A percentile compares a stretch with the other conserved stretches of the same genome.
Conservation (phyloP, 2,888 invertebrate species). For the Drosophila robusta region DNA sequence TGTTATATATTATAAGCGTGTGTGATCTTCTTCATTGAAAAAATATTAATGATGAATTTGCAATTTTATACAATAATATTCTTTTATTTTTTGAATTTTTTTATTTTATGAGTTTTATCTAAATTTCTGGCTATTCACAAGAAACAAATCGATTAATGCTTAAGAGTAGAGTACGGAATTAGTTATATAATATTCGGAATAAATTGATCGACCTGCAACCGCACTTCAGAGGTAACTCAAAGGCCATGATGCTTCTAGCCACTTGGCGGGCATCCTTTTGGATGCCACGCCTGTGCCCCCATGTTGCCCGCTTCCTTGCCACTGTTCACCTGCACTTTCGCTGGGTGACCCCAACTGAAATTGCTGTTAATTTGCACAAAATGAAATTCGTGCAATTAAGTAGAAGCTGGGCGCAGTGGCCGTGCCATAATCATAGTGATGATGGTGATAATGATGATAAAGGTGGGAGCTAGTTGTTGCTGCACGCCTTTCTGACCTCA, state of each 20-base stretch:
- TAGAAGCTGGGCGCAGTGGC: slow-evolving; percentile 58
- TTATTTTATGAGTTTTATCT: too few species aligned
- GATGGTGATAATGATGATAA: slow-evolving; percentile 39
- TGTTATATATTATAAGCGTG: too few species aligned
- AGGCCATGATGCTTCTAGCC: slow-evolving; percentile 14
- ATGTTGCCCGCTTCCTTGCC: slow-evolving; percentile 7
- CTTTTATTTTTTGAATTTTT: too few species aligned
- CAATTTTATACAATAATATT: too few species aligned
- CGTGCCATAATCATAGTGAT: slow-evolving; percentile 38
- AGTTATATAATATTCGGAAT: neutral
- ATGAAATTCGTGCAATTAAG: slow-evolving; percentile 85
- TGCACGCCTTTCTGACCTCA: slow-evolving; percentile 39
- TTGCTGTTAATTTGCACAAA: slow-evolving; percentile 84
- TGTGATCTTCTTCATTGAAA: too few species aligned
- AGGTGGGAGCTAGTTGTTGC: slow-evolving; percentile 19
- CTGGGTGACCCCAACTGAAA: slow-evolving; percentile 69
- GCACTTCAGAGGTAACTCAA: slow-evolving; percentile 31
- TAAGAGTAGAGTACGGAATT: too few species aligned
- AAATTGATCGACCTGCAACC: slow-evolving; percentile 1
- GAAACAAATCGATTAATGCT: too few species aligned
- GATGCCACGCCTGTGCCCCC: neutral
- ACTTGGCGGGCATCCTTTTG: slow-evolving; percentile 32
- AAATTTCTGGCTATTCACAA: too few species aligned
- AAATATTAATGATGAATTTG: neutral
- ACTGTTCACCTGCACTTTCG: slow-evolving; percentile 47